Percentiles rank a stretch among this genome's conserved stretches.
Conservation (phyloP, 2,888 invertebrate genomes). For the Phyllotreta cruciferae region DNA sequence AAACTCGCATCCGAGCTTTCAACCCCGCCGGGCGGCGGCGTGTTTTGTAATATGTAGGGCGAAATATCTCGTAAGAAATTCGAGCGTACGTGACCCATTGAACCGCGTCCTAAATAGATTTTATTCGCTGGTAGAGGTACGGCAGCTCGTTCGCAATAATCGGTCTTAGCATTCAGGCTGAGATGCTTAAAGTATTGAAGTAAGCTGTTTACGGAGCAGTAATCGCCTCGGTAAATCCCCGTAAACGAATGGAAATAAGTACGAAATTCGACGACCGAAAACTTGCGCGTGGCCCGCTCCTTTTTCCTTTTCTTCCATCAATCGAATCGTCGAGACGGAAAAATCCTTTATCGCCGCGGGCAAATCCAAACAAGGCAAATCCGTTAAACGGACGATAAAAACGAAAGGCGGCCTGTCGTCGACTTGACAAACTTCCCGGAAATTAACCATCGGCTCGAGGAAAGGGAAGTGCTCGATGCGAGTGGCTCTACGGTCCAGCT, state of each 20-base stretch:
- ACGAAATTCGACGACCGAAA: not conserved
- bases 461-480: slow-evolving; percentile 8
- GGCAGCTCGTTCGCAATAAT: not conserved
- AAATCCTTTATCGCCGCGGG: slow-evolving; percentile 8
- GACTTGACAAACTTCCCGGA: slow-evolving; percentile 22
- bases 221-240: slow-evolving; percentile 6
- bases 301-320: not conserved
- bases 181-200: too few relatives aligned
- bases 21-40: too few relatives aligned
- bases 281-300: not conserved
- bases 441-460: slow-evolving; percentile 18
- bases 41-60: too few relatives aligned
- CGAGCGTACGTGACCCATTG: too few relatives aligned
- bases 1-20: too few relatives aligned
- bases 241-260: not conserved
- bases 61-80: too few relatives aligned
- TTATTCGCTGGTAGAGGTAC: too few relatives aligned
- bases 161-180: not conserved
- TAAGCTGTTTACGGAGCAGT: not conserved
- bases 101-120: too few relatives aligned
- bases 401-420: slow-evolving; percentile 20
- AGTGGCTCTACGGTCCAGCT: slow-evolving; percentile 12
- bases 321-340: not conserved
- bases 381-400: slow-evolving; percentile 10
- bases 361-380: slow-evolving; percentile 15